phyloP scores from a whole-genome alignment of 2,888 invertebrate genomes.

The Proisotoma minuta region DNA sequence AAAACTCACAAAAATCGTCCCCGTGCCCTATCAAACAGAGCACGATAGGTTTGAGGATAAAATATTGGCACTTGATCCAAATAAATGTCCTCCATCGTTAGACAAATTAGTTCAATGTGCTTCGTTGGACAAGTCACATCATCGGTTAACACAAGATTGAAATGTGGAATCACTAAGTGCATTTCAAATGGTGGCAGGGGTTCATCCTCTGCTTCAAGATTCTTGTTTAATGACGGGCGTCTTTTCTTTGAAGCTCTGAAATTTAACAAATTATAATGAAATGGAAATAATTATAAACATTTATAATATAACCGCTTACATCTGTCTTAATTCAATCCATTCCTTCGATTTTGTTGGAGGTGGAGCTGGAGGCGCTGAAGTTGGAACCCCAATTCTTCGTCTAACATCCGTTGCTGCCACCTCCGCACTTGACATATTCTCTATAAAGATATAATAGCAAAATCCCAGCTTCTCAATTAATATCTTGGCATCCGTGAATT shows the following conservation, averaged over 20 bases:
- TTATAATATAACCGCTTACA: too few species aligned
- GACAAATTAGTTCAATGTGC: constrained; percentile 25
- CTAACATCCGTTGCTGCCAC: constrained; percentile 77
- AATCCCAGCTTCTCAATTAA: constrained; percentile 51
- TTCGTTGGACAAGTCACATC: constrained; percentile 14
- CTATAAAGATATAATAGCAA: constrained; percentile 49
- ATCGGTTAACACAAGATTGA: constrained; percentile 20
- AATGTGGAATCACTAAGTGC: constrained; percentile 9
- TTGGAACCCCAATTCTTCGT: constrained; percentile 56
- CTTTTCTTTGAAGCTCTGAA: not conserved
- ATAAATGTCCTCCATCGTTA: constrained; percentile 26
- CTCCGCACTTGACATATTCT: constrained; percentile 63
- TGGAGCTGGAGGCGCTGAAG: not conserved
- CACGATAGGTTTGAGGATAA: not conserved
- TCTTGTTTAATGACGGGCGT: not conserved
- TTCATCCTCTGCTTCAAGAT: not conserved
- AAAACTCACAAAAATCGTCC: not conserved
- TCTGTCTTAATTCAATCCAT: too few species aligned
- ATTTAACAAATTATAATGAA: too few species aligned
- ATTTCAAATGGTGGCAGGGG: not conserved
- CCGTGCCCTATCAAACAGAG: not conserved
- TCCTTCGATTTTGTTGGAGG: too few species aligned
- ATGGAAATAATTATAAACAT: too few species aligned
- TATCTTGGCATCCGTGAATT: constrained; percentile 52
- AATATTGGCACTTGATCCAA: constrained; percentile 16